Percentiles rank a stretch among this genome's conserved stretches.
These are phyloP conservation scores for Pseudorhombus dupliciocellatus DNA, from an alignment of 2,113 vertebrate species.

Conservation along the genomic window DNA sequence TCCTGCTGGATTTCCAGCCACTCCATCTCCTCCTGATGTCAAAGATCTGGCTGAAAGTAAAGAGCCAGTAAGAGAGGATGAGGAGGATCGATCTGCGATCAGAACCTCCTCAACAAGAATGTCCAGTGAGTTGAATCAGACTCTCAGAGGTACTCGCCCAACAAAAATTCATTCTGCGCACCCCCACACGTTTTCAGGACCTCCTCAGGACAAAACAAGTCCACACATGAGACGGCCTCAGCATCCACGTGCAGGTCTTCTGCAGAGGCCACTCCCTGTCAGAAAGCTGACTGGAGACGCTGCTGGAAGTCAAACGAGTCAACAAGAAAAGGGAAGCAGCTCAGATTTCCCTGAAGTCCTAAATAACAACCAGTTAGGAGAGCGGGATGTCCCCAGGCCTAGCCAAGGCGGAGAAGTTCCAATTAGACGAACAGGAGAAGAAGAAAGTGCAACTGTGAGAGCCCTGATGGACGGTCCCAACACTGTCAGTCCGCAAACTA, in stretches of 20 bases:
- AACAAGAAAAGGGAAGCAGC: slow-evolving; percentile 7
- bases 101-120: background rate
- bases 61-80: background rate
- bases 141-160: slow-evolving; percentile 4
- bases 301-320: slow-evolving; percentile 13
- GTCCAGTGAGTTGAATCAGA: slow-evolving; percentile 14
- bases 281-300: slow-evolving; percentile 23
- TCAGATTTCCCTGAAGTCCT: background rate
- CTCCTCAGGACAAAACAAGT: slow-evolving; percentile 52
- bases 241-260: slow-evolving; percentile 16
- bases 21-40: background rate
- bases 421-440: background rate
- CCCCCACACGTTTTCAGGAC: background rate
- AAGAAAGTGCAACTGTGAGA: background rate
- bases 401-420: slow-evolving; percentile 1
- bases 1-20: background rate
- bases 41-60: slow-evolving; percentile 5
- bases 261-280: slow-evolving; percentile 25
- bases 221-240: slow-evolving; percentile 31
- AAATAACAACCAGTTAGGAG: background rate
- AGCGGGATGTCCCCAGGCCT: background rate
- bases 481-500: background rate
- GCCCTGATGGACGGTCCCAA: background rate
- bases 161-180: slow-evolving; percentile 4
- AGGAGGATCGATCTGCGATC: background rate